Evolutionary conservation across 2,888 invertebrate species (phyloP).

Genomic region (Nezara viridula): DNA sequence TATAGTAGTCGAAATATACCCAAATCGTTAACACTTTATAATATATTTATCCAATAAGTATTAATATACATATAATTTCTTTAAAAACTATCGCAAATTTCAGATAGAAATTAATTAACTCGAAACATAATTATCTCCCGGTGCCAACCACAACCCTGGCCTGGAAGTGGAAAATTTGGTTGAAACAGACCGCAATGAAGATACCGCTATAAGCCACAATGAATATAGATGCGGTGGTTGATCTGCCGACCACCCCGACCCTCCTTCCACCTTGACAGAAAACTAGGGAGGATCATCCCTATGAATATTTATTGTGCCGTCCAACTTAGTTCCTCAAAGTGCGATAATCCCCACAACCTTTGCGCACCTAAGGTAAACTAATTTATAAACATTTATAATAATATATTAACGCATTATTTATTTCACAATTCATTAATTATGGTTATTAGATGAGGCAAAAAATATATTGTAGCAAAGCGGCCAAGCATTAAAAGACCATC

Average conservation of each 20-base stretch:
- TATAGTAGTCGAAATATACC: no score
- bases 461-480: no score
- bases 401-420: no score
- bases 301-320: constrained; percentile 12
- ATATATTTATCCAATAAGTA: no score
- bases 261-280: neutral
- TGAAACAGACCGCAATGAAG: neutral
- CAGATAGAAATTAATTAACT: neutral
- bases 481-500: no score
- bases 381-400: neutral
- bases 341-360: neutral
- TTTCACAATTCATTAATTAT: no score
- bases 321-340: neutral
- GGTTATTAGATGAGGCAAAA: no score
- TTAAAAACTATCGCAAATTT: neutral
- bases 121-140: neutral
- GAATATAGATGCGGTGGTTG: constrained; percentile 31
- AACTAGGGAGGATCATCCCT: neutral
- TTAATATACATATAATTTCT: neutral
- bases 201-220: constrained; percentile 4
- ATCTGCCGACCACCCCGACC: neutral
- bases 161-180: neutral
- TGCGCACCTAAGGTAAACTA: neutral
- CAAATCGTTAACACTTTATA: no score
- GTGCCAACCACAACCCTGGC: neutral